These are phyloP conservation scores for Plebejus melissa DNA, from an alignment of 2,888 invertebrate species.

Conservation along the genomic window DNA sequence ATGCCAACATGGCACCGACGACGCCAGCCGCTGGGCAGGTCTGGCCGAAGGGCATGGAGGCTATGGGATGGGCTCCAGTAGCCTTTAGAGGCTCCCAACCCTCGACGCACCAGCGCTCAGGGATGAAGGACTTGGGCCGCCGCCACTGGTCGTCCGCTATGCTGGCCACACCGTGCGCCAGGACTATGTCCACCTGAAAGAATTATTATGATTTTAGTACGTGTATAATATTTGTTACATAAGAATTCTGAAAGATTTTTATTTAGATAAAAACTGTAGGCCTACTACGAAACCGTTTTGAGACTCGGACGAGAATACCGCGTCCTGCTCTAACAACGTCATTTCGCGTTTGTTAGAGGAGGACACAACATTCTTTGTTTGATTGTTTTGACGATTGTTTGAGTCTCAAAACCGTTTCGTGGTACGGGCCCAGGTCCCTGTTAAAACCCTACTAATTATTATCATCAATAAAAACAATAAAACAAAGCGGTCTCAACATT, in stretches of 20 bases:
- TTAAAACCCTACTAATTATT: too few species aligned
- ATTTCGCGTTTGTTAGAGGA: too few species aligned
- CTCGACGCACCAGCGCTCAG: slow-evolving; percentile 64
- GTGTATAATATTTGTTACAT: too few species aligned
- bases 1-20: slow-evolving; percentile 54
- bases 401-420: too few species aligned
- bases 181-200: slow-evolving; percentile 64
- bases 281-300: too few species aligned
- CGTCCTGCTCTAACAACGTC: too few species aligned
- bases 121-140: slow-evolving; percentile 61
- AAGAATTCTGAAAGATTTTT: too few species aligned
- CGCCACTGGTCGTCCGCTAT: slow-evolving; percentile 64
- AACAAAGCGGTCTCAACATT: background rate
- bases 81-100: slow-evolving; percentile 59
- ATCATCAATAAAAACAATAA: background rate
- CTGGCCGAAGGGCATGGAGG: slow-evolving; percentile 64
- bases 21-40: slow-evolving; percentile 59
- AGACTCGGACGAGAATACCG: too few species aligned
- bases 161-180: slow-evolving; percentile 65
- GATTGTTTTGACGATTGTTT: too few species aligned
- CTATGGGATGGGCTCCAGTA: slow-evolving; percentile 56
- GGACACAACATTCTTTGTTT: too few species aligned
- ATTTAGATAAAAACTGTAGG: too few species aligned
- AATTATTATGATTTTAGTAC: background rate
- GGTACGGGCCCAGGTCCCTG: too few species aligned